Conservation (phyloP, 2,888 invertebrate genomes). For the Nomada lathburiana region DNA sequence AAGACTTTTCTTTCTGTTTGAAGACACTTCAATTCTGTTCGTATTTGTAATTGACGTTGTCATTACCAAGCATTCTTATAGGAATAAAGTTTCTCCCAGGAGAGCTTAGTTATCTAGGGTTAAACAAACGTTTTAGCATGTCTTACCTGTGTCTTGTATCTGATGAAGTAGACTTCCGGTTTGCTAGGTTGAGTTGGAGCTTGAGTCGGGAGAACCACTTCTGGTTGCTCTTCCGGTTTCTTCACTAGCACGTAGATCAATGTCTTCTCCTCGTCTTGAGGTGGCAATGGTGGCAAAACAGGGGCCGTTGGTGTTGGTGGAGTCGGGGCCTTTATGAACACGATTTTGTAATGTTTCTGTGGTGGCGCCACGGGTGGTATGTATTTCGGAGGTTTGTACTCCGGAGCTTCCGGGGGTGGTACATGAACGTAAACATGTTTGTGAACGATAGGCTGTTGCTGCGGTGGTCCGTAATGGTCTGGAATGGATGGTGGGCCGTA, state of each 20-base stretch:
- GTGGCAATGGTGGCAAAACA: conserved; percentile 86
- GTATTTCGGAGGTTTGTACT: conserved; percentile 89
- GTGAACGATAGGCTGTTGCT: conserved; percentile 91
- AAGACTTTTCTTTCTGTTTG: too few relatives aligned
- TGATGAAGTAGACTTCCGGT: conserved; percentile 96
- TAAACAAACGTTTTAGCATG: too few relatives aligned
- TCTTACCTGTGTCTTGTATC: conserved; percentile 93
- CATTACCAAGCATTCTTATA: too few relatives aligned
- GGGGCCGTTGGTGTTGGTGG: conserved; percentile 85
- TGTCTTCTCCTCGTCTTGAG: conserved; percentile 95
- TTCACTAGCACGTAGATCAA: conserved; percentile 95
- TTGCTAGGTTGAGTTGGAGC: conserved; percentile 94
- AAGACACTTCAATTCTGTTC: too few relatives aligned
- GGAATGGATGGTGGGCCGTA: conserved; percentile 70
- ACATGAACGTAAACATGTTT: conserved; percentile 97
- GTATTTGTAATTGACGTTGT: too few relatives aligned
- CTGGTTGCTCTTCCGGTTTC: conserved; percentile 94
- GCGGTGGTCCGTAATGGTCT: conserved; percentile 85
- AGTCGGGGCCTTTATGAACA: conserved; percentile 90
- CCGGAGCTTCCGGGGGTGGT: conserved; percentile 93
- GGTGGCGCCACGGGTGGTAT: conserved; percentile 85
- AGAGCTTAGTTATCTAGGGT: too few relatives aligned
- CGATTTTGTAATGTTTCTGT: conserved; percentile 93
- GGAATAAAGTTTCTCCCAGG: too few relatives aligned
- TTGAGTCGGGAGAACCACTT: conserved; percentile 91